Base-by-base conservation (phyloP, 2,888 invertebrate species). In the Gymnocheta viridis region DNA sequence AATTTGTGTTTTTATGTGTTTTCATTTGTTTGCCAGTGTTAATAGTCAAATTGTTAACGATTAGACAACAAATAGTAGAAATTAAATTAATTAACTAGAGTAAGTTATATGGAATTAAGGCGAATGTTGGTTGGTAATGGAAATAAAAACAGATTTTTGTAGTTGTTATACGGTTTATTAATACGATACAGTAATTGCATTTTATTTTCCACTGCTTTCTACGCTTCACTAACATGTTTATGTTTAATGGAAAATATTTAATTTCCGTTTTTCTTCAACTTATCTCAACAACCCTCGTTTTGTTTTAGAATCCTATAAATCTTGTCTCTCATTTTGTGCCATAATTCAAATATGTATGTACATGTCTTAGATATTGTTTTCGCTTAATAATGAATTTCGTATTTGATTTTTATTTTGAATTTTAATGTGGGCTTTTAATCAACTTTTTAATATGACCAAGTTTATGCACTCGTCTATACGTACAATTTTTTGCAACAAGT, bases 1-100 rank as follows among this genome's bases (percentile, higher is more conserved):
- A 86, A 84, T 86, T 86, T 84, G 83, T 82, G 82, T 27, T 69
- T 76, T 47, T 29, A 24, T 77, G 66, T 66, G 81, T 76, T 70
- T 72, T 70, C 62, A 62, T 74, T 69, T 67, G 81, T 66, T 54
- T 62, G 22, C 29, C 19, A 54, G 60, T 54, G 41, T 67, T 74
- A 81, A 81, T 51, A 67, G 67, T 47, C 38, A 81, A 81, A 74
- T 74, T 81, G 81, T 27, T 66, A 62, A 51, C 69, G 79, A 80
- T 66, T 67, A 73, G 73, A 66, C 72, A 49, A 54, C 54, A 44
- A 64, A 79, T 44, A 64, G 19, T 73, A 73, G 29, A 73, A 80
- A 41, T 73, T 10, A 79, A 79, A 47, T 64, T 72, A 79, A 72
- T 79, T 79, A 66, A 64, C 72, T 35, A 17, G 35, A 58, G 14